These are phyloP conservation scores for Mionectes olivaceus DNA, from an alignment of 2,797 vertebrate species.

Conservation along the genomic window DNA sequence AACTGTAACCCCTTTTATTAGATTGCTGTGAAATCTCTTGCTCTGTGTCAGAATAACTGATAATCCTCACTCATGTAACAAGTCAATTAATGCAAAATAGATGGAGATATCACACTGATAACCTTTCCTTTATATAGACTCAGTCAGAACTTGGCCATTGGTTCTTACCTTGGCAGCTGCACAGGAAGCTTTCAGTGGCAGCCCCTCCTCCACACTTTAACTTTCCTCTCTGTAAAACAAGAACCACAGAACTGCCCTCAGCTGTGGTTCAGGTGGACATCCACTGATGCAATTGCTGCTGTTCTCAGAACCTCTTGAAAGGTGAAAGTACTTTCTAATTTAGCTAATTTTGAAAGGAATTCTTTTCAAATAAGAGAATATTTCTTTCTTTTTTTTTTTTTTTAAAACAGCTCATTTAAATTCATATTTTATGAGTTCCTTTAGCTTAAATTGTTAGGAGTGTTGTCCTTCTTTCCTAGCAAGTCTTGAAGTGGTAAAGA, in stretches of 20 bases:
- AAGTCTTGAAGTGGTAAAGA: not conserved
- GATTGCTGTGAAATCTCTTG: not conserved
- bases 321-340: not conserved
- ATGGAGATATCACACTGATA: not conserved
- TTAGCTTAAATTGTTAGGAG: not conserved
- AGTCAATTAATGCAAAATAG: not conserved
- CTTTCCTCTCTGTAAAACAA: not conserved
- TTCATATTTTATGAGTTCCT: not conserved
- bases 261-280: not conserved
- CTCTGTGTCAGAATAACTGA: not conserved
- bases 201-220: not conserved
- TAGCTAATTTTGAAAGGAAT: not conserved
- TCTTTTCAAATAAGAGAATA: not conserved
- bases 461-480: not conserved
- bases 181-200: fast-evolving
- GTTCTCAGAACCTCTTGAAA: not conserved
- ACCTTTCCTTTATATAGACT: fast-evolving
- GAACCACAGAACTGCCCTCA: not conserved
- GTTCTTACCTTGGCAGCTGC: not conserved
- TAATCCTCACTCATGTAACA: not conserved
- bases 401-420: not conserved
- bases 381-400: not conserved
- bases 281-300: not conserved
- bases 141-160: not conserved
- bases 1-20: not conserved